Base-by-base conservation (phyloP, 2,797 vertebrate species). In the Sebastolobus altivelis region DNA sequence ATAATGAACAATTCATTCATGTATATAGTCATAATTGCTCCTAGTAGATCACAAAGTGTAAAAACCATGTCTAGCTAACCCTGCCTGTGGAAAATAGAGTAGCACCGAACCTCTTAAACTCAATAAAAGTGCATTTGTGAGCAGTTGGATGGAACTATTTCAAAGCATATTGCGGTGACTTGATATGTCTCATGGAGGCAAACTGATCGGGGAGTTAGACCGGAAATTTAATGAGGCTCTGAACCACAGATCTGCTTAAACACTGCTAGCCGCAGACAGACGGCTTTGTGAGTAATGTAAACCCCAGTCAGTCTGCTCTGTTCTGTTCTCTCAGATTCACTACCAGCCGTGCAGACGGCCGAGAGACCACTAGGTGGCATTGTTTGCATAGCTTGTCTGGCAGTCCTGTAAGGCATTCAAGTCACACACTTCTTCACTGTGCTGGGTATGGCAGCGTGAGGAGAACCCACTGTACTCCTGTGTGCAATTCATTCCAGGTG, bases 321-420 rank as follows among this genome's bases (percentile, higher is more conserved):
- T 31, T 77, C 35, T 65, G 27, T 31, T 77, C 40, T n/a, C 13
- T 65, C 59, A 33, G 16, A 12, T 55, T 70, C 33, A 46, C 31
- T 5, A 29, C n/a, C 18, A 75, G 52, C 61, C 25, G 2, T 59
- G 55, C 49, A 3, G 40, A 5, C 22, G 14, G 55, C 60, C 2
- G 12, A 33, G 1, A 72, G 52, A 4, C 85, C 94, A 92, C 93
- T 84, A 83, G 93, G 80, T 93, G 94, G 80, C 83, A 54, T 72
- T 89, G 59, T 92, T 61, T 67, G 55, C 70, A 16, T 16, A 60
- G n/a, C 16, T 82, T 86, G 75, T 71, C 6, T 60, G 10, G 12
- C 55, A 79, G 40, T 35, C 63, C 33, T 49, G 37, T 71, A 56
- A 68, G 8, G 65, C 58, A 55, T 77, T 84, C 35, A 61, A 62